A percentile compares a stretch with the other conserved stretches of the same genome.
These are phyloP conservation scores for Chromobotia macracanthus DNA, from an alignment of 2,797 vertebrate species.

Conservation along the genomic window DNA sequence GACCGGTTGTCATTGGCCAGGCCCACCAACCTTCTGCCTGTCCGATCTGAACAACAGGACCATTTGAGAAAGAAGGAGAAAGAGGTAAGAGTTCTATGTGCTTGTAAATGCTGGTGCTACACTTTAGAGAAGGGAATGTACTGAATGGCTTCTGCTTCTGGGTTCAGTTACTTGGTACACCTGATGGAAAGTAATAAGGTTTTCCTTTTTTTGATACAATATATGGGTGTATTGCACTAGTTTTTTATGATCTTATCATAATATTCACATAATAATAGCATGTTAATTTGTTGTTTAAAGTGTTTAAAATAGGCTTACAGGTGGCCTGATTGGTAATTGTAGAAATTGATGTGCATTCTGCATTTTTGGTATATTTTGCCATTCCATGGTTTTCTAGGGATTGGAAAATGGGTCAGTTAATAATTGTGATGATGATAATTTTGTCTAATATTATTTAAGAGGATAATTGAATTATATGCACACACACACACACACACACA, in stretches of 20 bases:
- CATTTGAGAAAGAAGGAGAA: conserved; percentile 85
- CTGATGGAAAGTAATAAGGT: background rate
- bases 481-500: too few relatives aligned
- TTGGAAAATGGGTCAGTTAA: background rate
- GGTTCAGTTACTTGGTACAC: background rate
- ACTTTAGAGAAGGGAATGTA: background rate
- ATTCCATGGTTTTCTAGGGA: background rate
- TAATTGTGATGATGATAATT: background rate
- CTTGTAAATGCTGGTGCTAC: conserved; percentile 61
- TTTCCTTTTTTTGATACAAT: background rate
- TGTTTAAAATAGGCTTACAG: background rate
- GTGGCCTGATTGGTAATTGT: background rate
- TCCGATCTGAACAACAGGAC: conserved; percentile 79
- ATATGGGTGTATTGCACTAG: background rate
- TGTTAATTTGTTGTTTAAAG: background rate
- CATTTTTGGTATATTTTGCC: background rate
- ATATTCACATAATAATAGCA: background rate
- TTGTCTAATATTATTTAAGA: background rate
- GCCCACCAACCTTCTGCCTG: conserved; percentile 84
- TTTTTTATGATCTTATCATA: background rate
- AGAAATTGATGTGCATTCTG: background rate
- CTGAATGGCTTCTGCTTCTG: background rate
- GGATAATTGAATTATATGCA: too few relatives aligned
- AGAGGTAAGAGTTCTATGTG: conserved; percentile 86
- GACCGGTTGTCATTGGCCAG: conserved; percentile 88